A percentile compares a stretch with the other conserved stretches of the same genome.
Conservation (phyloP, 2,888 invertebrate species). For the Octonoba sinensis region DNA sequence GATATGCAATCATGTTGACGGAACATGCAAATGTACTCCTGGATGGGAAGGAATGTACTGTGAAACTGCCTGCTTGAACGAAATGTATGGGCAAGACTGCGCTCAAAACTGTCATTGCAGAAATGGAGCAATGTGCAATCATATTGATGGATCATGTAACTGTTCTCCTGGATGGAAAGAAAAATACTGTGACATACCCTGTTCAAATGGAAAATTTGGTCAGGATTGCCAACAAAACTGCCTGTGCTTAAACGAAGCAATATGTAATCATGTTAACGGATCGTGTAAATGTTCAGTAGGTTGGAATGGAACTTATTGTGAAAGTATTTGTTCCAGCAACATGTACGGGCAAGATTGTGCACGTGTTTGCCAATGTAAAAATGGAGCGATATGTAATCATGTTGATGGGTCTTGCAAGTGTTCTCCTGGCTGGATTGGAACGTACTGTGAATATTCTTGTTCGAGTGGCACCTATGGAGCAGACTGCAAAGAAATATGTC, state of each 20-base stretch:
- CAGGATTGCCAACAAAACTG: conserved; percentile 12
- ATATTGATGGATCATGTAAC: too few species aligned
- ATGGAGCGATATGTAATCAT: conserved; percentile 18
- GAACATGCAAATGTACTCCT: conserved; percentile 19
- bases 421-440: conserved; percentile 19
- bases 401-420: conserved; percentile 30
- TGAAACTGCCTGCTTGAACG: too few species aligned
- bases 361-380: conserved; percentile 17
- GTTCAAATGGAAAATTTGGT: conserved; percentile 19
- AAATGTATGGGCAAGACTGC: too few species aligned
- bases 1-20: conserved; percentile 22
- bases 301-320: conserved; percentile 7
- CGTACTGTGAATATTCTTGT: neutral
- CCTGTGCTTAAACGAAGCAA: conserved; percentile 7
- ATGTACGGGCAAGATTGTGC: conserved; percentile 20
- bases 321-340: neutral
- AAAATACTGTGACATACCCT: conserved; percentile 11
- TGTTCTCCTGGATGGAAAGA: conserved; percentile 22
- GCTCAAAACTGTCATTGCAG: too few species aligned
- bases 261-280: conserved; percentile 28
- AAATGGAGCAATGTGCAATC: too few species aligned
- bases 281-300: conserved; percentile 24
- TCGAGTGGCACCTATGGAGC: neutral
- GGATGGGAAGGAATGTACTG: conserved; percentile 3
- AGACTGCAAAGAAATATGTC: neutral